phyloP scores from a whole-genome alignment of 2,888 invertebrate genomes.

The Rhopalosiphum nymphaeae region DNA sequence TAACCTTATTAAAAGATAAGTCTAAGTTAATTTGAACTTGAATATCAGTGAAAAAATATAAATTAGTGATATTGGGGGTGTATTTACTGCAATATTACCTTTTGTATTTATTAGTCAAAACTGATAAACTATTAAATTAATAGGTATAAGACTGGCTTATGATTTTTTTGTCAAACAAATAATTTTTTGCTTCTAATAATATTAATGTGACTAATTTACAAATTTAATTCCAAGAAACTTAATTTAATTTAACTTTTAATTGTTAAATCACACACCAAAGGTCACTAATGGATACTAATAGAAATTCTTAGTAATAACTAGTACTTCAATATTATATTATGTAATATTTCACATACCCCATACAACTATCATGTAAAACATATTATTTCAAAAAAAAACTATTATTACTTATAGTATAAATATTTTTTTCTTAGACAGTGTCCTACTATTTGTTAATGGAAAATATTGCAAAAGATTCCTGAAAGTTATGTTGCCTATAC shows the following conservation, averaged over 20 bases:
- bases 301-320: background rate
- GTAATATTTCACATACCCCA: background rate
- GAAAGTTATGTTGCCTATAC: constrained; percentile 3
- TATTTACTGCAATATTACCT: background rate
- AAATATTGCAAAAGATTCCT: background rate
- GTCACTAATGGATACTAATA: background rate
- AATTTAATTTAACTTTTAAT: background rate
- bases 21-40: background rate
- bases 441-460: background rate
- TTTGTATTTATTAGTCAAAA: background rate
- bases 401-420: background rate
- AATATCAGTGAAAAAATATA: background rate
- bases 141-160: background rate
- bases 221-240: background rate
- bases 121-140: too few relatives aligned
- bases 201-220: background rate
- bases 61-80: background rate
- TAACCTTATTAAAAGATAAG: background rate
- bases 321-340: background rate
- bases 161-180: background rate
- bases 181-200: background rate
- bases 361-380: background rate
- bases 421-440: background rate
- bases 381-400: background rate
- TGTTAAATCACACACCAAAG: background rate